Conservation (phyloP, 2,888 invertebrate genomes). For the Cyclophora albipunctata region DNA sequence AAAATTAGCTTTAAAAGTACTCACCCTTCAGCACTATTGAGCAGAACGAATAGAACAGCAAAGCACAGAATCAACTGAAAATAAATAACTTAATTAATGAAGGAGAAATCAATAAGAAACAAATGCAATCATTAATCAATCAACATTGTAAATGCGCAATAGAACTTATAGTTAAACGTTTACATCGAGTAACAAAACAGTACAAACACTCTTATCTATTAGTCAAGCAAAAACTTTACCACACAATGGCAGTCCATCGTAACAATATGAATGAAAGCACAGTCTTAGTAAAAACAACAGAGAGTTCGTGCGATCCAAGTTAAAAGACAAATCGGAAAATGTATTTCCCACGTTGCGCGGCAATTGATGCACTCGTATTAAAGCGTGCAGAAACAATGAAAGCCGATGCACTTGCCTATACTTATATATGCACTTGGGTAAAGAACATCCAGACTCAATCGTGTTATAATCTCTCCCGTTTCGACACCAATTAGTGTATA, state of each 20-base stretch:
- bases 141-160: too few species aligned
- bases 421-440: constrained; percentile 57
- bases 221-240: constrained; percentile 45
- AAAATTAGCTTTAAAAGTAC: neutral
- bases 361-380: constrained; percentile 40
- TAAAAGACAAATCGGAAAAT: constrained; percentile 34
- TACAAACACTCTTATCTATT: constrained; percentile 22
- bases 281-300: constrained; percentile 37
- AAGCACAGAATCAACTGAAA: constrained; percentile 15
- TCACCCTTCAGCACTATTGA: constrained; percentile 11
- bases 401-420: constrained; percentile 49
- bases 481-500: constrained; percentile 8
- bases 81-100: too few species aligned
- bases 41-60: constrained; percentile 14
- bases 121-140: neutral
- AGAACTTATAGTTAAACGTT: neutral
- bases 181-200: constrained; percentile 20
- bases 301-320: constrained; percentile 42
- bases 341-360: constrained; percentile 35
- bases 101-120: neutral
- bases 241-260: constrained; percentile 58
- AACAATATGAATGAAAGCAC: constrained; percentile 62
- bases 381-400: constrained; percentile 53
- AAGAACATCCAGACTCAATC: constrained; percentile 28
- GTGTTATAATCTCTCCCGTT: constrained; percentile 12